phyloP scores from a whole-genome alignment of 2,888 invertebrate genomes.

The Callyntrura sp. region DNA sequence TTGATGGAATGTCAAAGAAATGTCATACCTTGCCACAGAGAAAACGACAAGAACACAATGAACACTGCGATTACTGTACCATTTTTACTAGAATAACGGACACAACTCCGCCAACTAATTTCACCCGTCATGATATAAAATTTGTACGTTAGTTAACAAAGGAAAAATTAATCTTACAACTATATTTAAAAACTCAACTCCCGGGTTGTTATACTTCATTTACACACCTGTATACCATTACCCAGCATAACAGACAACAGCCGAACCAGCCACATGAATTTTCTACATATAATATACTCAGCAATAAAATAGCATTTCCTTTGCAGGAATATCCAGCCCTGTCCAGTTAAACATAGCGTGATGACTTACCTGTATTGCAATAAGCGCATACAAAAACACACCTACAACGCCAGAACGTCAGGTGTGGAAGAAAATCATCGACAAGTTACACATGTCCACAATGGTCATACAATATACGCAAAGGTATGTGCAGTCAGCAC shows the following conservation, averaged over 20 bases:
- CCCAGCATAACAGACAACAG: neutral
- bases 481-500: no score
- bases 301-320: neutral
- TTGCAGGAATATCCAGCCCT: neutral
- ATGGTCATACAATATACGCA: no score
- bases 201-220: neutral
- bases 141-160: neutral
- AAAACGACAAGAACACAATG: constrained; percentile 28
- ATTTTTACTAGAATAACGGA: neutral
- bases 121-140: constrained; percentile 23
- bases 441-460: neutral
- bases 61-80: constrained; percentile 2
- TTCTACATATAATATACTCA: neutral
- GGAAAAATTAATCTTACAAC: neutral
- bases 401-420: constrained; percentile 39
- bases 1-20: no score
- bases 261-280: neutral
- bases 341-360: neutral
- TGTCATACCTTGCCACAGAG: constrained; percentile 41
- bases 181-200: neutral
- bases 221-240: neutral
- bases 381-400: neutral
- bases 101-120: neutral
- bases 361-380: no score
- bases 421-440: constrained; percentile 46